Percentiles rank a stretch among this genome's conserved stretches.
These are phyloP conservation scores for Hetaerina americana DNA, from an alignment of 1,140 invertebrate genomes.

Conservation along the genomic window DNA sequence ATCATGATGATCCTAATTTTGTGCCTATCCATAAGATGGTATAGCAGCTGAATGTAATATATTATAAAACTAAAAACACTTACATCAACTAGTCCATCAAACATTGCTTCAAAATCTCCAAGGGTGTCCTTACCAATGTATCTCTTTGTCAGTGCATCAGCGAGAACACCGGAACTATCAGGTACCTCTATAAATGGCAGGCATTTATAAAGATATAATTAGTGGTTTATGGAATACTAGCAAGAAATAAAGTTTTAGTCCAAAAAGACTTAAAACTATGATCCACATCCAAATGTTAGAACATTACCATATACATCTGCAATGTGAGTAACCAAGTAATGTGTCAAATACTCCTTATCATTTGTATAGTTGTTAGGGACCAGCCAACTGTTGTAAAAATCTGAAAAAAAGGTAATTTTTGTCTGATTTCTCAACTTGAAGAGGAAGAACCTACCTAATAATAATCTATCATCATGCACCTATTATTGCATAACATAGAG, in stretches of 20 bases:
- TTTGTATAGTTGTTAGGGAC: background rate
- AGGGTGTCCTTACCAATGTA: slow-evolving; percentile 10
- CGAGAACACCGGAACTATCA: slow-evolving; percentile 16
- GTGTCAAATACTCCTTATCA: background rate
- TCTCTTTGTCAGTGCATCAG: background rate
- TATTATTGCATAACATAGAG: too few species aligned
- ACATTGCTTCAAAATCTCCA: slow-evolving; percentile 20
- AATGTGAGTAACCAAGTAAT: background rate
- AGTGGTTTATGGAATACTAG: too few species aligned
- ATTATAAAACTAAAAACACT: slow-evolving; percentile 14
- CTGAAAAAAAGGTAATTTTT: background rate
- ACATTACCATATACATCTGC: background rate
- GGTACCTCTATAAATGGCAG: slow-evolving; percentile 18
- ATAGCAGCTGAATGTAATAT: too few species aligned
- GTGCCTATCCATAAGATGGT: too few species aligned
- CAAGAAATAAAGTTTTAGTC: too few species aligned
- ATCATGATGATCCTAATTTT: too few species aligned
- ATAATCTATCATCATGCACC: too few species aligned
- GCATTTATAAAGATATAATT: too few species aligned
- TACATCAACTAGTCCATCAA: slow-evolving; percentile 22
- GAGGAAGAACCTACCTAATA: too few species aligned
- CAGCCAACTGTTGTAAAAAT: background rate
- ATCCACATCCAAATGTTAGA: too few species aligned
- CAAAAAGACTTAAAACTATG: too few species aligned
- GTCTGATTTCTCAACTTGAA: too few species aligned